A percentile compares a stretch with the other conserved stretches of the same genome.
Conservation (phyloP, 1,140 invertebrate genomes). For the Calycopis cecrops region DNA sequence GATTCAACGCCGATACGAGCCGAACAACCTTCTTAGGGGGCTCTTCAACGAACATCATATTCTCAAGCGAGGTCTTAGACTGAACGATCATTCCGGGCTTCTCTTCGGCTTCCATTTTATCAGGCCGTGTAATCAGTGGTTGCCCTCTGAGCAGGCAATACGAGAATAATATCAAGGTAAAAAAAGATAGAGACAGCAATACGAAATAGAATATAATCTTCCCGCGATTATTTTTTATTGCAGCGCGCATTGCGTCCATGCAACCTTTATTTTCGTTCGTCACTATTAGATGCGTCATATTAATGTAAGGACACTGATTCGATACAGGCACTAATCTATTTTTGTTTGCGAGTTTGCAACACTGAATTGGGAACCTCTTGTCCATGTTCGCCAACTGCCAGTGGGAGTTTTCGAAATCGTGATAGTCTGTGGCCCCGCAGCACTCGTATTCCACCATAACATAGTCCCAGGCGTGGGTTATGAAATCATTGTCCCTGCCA, state of each 20-base stretch:
- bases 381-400: conserved; percentile 44
- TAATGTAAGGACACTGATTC: conserved; percentile 36
- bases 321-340: conserved; percentile 37
- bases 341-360: conserved; percentile 46
- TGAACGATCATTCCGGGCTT: conserved; percentile 15
- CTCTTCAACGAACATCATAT: conserved; percentile 51
- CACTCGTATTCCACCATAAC: conserved; percentile 59
- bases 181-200: conserved; percentile 31
- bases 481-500: conserved; percentile 52
- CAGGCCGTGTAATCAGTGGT: conserved; percentile 36
- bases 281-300: conserved; percentile 16
- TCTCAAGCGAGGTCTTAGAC: conserved; percentile 37
- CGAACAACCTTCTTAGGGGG: conserved; percentile 50
- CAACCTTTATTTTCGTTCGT: conserved; percentile 42
- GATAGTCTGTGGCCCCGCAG: conserved; percentile 45
- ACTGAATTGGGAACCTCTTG: conserved; percentile 49
- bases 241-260: conserved; percentile 38
- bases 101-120: conserved; percentile 15
- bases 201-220: conserved; percentile 48
- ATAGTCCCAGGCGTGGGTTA: conserved; percentile 47
- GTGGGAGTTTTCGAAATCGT: conserved; percentile 40
- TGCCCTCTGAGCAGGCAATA: conserved; percentile 52
- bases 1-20: conserved; percentile 52
- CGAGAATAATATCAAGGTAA: conserved; percentile 42
- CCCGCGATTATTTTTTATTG: conserved; percentile 40